A percentile compares a stretch with the other conserved stretches of the same genome.
These are phyloP conservation scores for Tympanoctomys barrerae DNA, from an alignment of 2,797 vertebrate genomes.

Conservation along the genomic window DNA sequence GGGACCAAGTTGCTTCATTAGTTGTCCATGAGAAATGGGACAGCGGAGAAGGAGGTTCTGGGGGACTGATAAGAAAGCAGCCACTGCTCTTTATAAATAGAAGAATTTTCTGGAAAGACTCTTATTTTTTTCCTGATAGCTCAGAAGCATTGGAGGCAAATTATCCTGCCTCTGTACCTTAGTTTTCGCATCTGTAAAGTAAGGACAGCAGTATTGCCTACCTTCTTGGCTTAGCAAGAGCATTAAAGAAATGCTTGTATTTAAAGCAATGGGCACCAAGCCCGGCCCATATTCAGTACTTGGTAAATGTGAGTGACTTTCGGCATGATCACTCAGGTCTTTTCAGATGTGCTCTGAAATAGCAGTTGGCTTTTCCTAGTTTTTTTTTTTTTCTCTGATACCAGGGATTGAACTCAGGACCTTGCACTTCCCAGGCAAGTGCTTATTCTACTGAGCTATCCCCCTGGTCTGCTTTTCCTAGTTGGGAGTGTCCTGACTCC, in stretches of 20 bases:
- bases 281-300: not conserved
- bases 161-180: not conserved
- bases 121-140: not conserved
- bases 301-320: not conserved
- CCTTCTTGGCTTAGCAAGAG: not conserved
- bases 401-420: no score
- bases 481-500: not conserved
- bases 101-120: not conserved
- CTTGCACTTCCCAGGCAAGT: no score
- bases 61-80: not conserved
- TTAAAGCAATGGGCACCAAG: not conserved
- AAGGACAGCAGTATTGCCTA: not conserved
- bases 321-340: not conserved
- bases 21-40: not conserved
- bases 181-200: conserved; percentile 40
- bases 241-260: conserved; percentile 32
- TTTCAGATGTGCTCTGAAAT: conserved; percentile 16
- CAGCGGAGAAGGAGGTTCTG: not conserved
- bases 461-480: not conserved
- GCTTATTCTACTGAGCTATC: no score
- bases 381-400: no score
- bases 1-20: conserved; percentile 29
- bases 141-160: conserved; percentile 20
- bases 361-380: not conserved
- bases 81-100: not conserved